Evolutionary conservation across 2,888 invertebrate genomes (phyloP).

Genomic region (Microplitis deprimator): DNA sequence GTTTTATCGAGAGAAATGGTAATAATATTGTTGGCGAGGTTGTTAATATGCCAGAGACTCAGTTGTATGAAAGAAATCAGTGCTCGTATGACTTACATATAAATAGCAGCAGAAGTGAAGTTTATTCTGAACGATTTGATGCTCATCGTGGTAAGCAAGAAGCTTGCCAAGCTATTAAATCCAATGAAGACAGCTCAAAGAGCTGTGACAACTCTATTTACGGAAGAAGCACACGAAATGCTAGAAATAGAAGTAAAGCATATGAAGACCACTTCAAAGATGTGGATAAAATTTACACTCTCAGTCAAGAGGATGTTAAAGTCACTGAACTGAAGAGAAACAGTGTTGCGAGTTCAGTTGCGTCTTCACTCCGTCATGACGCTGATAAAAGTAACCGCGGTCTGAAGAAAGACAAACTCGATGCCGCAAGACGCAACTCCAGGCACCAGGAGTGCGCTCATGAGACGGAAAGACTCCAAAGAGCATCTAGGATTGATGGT

Average conservation of each 20-base stretch:
- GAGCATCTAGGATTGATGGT: conserved; percentile 62
- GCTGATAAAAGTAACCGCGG: conserved; percentile 14
- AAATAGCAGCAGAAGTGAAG: conserved; percentile 36
- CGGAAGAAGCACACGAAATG: conserved; percentile 38
- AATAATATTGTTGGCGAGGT: conserved; percentile 39
- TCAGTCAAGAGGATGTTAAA: conserved; percentile 56
- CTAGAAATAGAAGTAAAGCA: conserved; percentile 37
- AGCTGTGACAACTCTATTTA: conserved; percentile 53
- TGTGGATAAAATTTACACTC: conserved; percentile 63
- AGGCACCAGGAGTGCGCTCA: conserved; percentile 44
- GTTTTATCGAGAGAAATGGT: conserved; percentile 45
- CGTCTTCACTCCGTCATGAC: conserved; percentile 31
- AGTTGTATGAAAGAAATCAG: conserved; percentile 51
- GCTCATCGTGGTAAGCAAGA: conserved; percentile 48
- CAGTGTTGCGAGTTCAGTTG: neutral
- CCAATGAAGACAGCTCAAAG: conserved; percentile 41
- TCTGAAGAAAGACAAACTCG: neutral
- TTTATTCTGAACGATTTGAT: conserved; percentile 57
- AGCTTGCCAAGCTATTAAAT: neutral
- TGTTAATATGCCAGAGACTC: conserved; percentile 37
- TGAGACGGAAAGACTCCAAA: conserved; percentile 48
- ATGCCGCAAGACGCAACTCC: neutral
- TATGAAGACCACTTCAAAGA: conserved; percentile 62
- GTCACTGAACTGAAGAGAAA: conserved; percentile 34
- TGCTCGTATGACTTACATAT: conserved; percentile 49